Percentiles rank a stretch among this genome's conserved stretches.
phyloP scores from a whole-genome alignment of 1,140 invertebrate species.

The Trachymyrmex septentrionalis region DNA sequence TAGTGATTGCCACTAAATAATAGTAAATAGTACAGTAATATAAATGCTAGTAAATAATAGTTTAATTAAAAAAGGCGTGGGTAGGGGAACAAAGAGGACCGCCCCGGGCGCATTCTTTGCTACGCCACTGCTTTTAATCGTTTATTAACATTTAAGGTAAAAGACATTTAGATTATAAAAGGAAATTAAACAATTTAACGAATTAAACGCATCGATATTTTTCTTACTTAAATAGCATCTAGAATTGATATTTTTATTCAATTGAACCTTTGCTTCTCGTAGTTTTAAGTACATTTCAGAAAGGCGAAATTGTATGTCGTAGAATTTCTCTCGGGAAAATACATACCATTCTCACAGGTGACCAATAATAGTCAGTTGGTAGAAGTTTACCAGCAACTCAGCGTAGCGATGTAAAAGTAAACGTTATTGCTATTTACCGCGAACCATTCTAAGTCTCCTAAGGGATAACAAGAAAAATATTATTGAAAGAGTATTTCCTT shows the following conservation, averaged over 20 bases:
- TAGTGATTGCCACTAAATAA: no score
- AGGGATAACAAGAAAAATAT: constrained; percentile 57
- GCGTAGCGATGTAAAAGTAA: constrained; percentile 69
- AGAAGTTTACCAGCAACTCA: constrained; percentile 71
- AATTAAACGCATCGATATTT: constrained; percentile 13
- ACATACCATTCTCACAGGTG: constrained; percentile 62
- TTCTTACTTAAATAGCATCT: neutral
- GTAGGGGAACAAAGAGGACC: no score
- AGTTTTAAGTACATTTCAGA: neutral
- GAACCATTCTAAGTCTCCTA: constrained; percentile 49
- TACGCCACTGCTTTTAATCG: neutral
- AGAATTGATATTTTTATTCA: constrained; percentile 37
- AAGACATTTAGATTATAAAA: constrained; percentile 31
- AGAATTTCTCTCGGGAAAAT: constrained; percentile 75
- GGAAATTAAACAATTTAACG: constrained; percentile 28
- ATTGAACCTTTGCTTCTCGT: constrained; percentile 38
- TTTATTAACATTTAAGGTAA: neutral
- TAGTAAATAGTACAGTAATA: no score
- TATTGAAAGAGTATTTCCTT: constrained; percentile 55
- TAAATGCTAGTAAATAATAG: no score
- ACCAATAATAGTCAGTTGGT: constrained; percentile 58
- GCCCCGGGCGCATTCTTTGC: no score
- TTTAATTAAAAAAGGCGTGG: no score
- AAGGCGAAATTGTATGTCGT: constrained; percentile 38
- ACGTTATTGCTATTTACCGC: constrained; percentile 75